Conservation (phyloP, 2,888 invertebrate species). For the Nephrotoma flavescens region DNA sequence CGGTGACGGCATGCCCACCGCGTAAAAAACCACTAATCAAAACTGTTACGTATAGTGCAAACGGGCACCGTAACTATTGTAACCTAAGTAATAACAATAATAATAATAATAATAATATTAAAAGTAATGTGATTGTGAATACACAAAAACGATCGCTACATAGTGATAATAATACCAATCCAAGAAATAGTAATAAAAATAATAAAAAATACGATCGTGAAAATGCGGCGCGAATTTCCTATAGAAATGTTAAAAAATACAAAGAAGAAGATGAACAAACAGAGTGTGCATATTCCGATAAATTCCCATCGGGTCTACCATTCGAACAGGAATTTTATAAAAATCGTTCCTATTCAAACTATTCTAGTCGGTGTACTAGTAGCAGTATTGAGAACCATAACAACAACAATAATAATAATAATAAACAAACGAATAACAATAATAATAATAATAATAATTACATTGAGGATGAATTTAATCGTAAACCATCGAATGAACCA, state of each 20-base stretch:
- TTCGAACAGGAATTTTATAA: constrained; percentile 30
- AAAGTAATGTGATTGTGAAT: not conserved
- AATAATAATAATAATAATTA: constrained; percentile 3
- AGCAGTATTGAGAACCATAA: constrained; percentile 18
- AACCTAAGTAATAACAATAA: not conserved
- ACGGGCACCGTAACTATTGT: not conserved
- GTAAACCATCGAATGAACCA: constrained; percentile 30
- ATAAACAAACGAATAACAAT: constrained; percentile 3
- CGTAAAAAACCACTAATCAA: not conserved
- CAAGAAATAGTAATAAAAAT: not conserved
- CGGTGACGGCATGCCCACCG: not conserved
- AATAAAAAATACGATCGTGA: not conserved
- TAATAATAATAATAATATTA: not conserved
- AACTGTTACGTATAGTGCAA: not conserved
- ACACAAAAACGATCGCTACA: not conserved
- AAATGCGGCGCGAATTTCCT: not conserved
- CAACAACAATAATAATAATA: not conserved
- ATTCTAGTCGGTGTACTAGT: constrained; percentile 30
- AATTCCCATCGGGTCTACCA: constrained; percentile 30
- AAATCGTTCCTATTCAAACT: constrained; percentile 26
- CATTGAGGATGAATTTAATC: constrained; percentile 27
- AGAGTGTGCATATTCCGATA: constrained; percentile 27
- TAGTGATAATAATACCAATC: not conserved
- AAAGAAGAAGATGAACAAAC: not conserved
- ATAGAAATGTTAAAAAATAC: not conserved